Evolutionary conservation across 2,113 vertebrate genomes (phyloP).

Genomic region (Isurus oxyrinchus): DNA sequence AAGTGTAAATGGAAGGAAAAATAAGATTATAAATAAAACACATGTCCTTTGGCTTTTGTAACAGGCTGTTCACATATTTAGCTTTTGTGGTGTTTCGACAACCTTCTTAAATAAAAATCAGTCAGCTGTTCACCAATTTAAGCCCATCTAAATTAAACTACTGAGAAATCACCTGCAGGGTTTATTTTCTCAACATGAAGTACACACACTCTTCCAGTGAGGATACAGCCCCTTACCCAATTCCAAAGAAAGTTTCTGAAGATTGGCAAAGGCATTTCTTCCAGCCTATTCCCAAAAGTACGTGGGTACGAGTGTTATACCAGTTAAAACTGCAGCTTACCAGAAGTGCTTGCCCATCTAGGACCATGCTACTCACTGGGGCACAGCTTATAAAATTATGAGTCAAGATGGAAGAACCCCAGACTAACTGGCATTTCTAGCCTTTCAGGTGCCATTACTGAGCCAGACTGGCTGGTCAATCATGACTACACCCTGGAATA

Average conservation of each 20-base stretch:
- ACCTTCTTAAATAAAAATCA: neutral
- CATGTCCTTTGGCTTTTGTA: neutral
- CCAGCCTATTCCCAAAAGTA: neutral
- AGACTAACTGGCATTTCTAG: neutral
- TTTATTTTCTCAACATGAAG: neutral
- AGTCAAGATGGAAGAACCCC: neutral
- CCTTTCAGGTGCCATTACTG: neutral
- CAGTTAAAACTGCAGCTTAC: neutral
- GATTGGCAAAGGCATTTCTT: neutral
- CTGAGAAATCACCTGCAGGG: neutral
- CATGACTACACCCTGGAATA: neutral
- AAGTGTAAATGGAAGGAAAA: neutral
- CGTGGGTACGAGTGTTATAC: neutral
- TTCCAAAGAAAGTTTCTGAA: neutral
- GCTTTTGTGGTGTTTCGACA: neutral
- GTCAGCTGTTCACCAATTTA: neutral
- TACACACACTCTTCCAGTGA: neutral
- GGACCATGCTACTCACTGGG: neutral
- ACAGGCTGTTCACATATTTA: neutral
- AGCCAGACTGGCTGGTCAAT: neutral
- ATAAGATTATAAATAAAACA: conserved; percentile 8
- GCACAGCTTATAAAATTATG: neutral
- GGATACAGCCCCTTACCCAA: neutral
- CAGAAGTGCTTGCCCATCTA: neutral
- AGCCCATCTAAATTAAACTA: neutral